These are phyloP conservation scores for Anarsia innoxiella DNA, from an alignment of 2,888 invertebrate genomes.

Conservation along the genomic window DNA sequence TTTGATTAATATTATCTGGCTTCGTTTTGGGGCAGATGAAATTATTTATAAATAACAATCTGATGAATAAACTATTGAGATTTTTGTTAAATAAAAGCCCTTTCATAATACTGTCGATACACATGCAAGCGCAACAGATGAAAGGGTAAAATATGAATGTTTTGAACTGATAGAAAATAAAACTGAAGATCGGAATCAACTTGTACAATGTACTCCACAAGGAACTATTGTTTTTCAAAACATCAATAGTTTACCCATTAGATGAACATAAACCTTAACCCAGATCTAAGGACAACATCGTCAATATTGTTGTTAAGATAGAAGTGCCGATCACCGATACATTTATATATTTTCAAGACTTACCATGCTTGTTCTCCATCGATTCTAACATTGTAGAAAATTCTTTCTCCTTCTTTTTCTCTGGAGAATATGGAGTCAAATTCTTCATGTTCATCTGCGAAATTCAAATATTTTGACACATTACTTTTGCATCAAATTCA, in stretches of 20 bases:
- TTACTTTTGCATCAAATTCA: not conserved
- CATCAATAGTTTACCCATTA: slow-evolving; percentile 75
- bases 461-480: not conserved
- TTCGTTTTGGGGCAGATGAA: not conserved
- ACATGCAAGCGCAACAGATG: slow-evolving; percentile 68
- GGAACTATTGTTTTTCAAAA: slow-evolving; percentile 47
- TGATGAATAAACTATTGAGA: slow-evolving; percentile 83
- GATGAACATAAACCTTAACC: slow-evolving; percentile 23
- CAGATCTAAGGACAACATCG: slow-evolving; percentile 9
- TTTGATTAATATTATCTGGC: not conserved
- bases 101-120: slow-evolving; percentile 50
- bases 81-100: slow-evolving; percentile 54
- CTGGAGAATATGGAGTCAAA: slow-evolving; percentile 74
- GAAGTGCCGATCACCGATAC: not conserved
- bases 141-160: slow-evolving; percentile 74
- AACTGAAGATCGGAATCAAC: too few species aligned
- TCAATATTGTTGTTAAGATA: slow-evolving; percentile 13
- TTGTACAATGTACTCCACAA: not conserved
- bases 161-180: slow-evolving; percentile 49
- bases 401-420: slow-evolving; percentile 80
- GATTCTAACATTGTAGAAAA: slow-evolving; percentile 83
- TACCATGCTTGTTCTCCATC: slow-evolving; percentile 90
- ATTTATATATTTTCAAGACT: slow-evolving; percentile 34
- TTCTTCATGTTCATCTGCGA: slow-evolving; percentile 76
- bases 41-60: slow-evolving; percentile 52